Evolutionary conservation across 2,797 vertebrate genomes (phyloP).

Genomic region (Dendrocincla fuliginosa): DNA sequence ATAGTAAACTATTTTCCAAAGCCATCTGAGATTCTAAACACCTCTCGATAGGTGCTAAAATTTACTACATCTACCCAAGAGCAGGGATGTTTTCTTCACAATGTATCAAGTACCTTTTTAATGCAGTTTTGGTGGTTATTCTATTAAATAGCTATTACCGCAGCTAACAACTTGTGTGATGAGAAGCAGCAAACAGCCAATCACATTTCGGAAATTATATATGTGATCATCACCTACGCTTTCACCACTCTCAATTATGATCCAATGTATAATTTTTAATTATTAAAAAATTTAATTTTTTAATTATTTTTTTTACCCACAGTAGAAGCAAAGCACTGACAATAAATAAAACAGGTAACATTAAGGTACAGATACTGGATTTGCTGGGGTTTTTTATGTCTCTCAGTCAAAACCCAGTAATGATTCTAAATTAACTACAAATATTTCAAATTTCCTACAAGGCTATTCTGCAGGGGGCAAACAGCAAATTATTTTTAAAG

Average conservation of each 20-base stretch:
- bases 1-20: constrained; percentile 15
- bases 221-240: background rate
- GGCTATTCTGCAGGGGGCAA: constrained; percentile 38
- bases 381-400: background rate
- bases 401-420: constrained; percentile 15
- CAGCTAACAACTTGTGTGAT: background rate
- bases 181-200: background rate
- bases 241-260: background rate
- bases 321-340: background rate
- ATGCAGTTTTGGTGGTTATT: background rate
- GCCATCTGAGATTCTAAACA: background rate
- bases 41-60: background rate
- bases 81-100: background rate
- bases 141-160: background rate
- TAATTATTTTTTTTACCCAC: background rate
- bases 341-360: background rate
- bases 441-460: constrained; percentile 10
- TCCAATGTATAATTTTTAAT: background rate
- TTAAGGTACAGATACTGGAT: background rate
- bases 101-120: background rate
- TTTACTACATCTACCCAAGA: background rate
- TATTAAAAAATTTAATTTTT: no score
- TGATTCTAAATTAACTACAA: constrained; percentile 28
- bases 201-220: background rate
- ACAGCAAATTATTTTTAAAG: constrained; percentile 42